A percentile compares a stretch with the other conserved stretches of the same genome.
Conservation (phyloP, 2,797 vertebrate genomes). For the Halcyon chelicuti region DNA sequence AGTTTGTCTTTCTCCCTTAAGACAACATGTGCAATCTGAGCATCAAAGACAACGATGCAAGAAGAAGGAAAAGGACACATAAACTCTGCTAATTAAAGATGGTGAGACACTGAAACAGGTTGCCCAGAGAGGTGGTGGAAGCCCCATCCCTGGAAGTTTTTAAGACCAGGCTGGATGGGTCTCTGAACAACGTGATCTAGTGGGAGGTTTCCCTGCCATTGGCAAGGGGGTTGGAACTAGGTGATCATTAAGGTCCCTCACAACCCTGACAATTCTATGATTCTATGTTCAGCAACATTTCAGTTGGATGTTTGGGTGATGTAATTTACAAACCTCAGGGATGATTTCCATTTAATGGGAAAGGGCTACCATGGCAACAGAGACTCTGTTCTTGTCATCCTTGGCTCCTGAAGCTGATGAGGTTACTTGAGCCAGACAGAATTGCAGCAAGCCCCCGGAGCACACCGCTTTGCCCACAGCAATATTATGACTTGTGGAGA, state of each 20-base stretch:
- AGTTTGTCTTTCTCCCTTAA: background rate
- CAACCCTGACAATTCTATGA: no score
- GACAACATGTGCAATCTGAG: background rate
- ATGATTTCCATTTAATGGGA: background rate
- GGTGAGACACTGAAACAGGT: no score
- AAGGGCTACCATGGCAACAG: background rate
- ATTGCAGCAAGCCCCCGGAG: background rate
- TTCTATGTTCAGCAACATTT: background rate
- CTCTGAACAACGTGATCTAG: no score
- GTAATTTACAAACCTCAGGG: background rate
- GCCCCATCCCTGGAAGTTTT: no score
- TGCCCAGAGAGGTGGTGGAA: no score
- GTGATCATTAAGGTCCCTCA: no score
- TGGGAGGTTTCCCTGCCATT: no score
- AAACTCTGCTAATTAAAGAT: background rate
- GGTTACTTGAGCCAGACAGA: background rate
- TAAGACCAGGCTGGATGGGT: no score
- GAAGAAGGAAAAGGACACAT: background rate
- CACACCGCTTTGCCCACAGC: accelerated
- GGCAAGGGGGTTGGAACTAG: no score
- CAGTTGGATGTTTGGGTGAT: background rate
- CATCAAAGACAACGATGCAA: background rate
- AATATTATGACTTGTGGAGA: background rate
- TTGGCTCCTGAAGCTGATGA: background rate
- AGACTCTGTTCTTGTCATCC: background rate